Percentiles rank a stretch among this genome's conserved stretches.
Conservation (phyloP, 1,140 invertebrate genomes). For the Macrobrachium rosenbergii region DNA sequence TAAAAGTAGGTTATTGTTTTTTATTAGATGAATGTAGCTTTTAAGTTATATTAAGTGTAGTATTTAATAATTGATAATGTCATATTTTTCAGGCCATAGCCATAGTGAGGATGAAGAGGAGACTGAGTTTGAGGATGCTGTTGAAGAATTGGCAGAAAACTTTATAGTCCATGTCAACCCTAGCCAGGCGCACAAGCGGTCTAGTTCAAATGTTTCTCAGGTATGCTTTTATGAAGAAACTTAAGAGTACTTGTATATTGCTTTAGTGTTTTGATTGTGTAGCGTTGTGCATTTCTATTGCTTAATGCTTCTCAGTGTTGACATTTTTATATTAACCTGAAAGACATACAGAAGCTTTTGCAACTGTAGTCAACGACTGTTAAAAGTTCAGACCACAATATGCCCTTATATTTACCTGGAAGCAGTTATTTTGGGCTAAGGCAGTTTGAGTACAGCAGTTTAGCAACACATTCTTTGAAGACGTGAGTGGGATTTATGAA, state of each 20-base stretch:
- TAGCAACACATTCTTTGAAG: too few relatives aligned
- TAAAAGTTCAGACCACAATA: slow-evolving; percentile 1
- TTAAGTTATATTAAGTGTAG: background rate
- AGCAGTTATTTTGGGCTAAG: too few relatives aligned
- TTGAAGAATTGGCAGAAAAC: slow-evolving; percentile 65
- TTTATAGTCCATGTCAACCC: slow-evolving; percentile 63
- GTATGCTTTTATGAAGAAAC: slow-evolving; percentile 32
- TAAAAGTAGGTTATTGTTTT: too few relatives aligned
- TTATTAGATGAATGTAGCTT: too few relatives aligned
- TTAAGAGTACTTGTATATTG: background rate
- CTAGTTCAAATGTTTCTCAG: slow-evolving; percentile 65
- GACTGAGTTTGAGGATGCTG: slow-evolving; percentile 66
- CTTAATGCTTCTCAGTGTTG: too few relatives aligned
- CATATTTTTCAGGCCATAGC: slow-evolving; percentile 36
- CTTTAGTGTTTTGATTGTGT: background rate
- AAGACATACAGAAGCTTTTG: background rate
- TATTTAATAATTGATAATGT: background rate
- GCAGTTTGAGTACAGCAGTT: too few relatives aligned
- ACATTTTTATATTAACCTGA: background rate
- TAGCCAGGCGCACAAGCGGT: slow-evolving; percentile 57
- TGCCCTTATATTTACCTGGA: background rate
- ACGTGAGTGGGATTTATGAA: too few relatives aligned
- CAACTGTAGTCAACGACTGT: background rate
- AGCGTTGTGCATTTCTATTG: background rate
- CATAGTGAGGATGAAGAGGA: slow-evolving; percentile 66